Evolutionary conservation across 1,140 invertebrate species (phyloP), one percentile per base, ranked within the genome.

Genomic region (Battus philenor): DNA sequence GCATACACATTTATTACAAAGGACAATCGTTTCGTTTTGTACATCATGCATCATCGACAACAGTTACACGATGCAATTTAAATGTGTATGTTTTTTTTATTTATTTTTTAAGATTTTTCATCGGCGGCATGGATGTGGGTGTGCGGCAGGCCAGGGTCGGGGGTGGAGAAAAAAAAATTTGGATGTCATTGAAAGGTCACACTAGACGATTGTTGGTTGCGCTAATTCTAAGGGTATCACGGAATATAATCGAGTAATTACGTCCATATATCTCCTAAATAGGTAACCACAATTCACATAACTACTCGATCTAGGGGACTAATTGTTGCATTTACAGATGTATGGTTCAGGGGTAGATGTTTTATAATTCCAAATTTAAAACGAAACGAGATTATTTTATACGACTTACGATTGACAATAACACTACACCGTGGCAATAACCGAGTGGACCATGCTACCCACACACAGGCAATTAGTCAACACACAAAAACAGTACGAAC

Each of bases 1-100:
- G 74, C 77, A 79, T 81, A 80, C 80, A 84, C 80, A 78, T 79
- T 75, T 66, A 73, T 70, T 55, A 73, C 62, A 78, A 60, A 59
- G 49, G 44, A 62, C 63, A 67, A 3, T 52, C 54, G 58, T 58
- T 59, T 63, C 47, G 48, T 73, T 66, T 16, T 66, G 43, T 55
- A 76, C 73, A 71, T 73, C 75, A 83, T 81, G 78, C 77, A 68
- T 59, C 78, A 69, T 68, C 71, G 54, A 77, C 75, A 74, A 80
- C 73, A 82, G 47, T 59, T 53, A 76, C 77, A 81, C 79, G 77
- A 81, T 82, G 76, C 76, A 67, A 44, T 58, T 58, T 71, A 62
- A 59, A 70, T 80, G 74, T 82, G 68, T 81, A 68, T 74, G 68
- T 74, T 67, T 64, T 59, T 34, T 54, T 61, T 67, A 51, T 47